Evolutionary conservation across 2,113 vertebrate genomes (phyloP).

Genomic region (Amblyopsis rosae): DNA sequence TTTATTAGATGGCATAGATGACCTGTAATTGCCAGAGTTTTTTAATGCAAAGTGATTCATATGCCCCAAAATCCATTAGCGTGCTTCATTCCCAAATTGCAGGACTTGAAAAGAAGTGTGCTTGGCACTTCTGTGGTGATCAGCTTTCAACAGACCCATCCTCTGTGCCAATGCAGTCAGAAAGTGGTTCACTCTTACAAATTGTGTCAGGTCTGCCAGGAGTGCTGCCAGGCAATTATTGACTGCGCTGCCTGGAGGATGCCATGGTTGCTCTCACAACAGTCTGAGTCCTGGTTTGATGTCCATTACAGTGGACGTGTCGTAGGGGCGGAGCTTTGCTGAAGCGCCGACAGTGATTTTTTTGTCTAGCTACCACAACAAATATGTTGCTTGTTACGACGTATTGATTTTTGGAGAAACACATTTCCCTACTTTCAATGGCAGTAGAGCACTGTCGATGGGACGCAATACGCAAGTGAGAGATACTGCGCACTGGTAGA

Average conservation of each 20-base stretch:
- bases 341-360: constrained; percentile 24
- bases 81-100: constrained; percentile 31
- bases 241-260: constrained; percentile 40
- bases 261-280: constrained; percentile 50
- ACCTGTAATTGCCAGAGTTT: constrained; percentile 34
- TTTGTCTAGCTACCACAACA: constrained; percentile 29
- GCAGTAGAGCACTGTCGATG: constrained; percentile 7
- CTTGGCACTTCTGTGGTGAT: constrained; percentile 23
- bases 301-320: constrained; percentile 47
- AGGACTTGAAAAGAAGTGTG: constrained; percentile 11
- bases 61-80: constrained; percentile 40
- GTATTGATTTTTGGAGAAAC: constrained; percentile 38
- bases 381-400: constrained; percentile 24
- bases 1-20: constrained; percentile 35
- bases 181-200: constrained; percentile 44
- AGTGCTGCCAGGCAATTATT: constrained; percentile 52
- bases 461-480: constrained; percentile 17
- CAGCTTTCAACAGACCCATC: constrained; percentile 36
- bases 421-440: constrained; percentile 30
- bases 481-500: constrained; percentile 1
- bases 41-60: constrained; percentile 38
- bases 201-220: constrained; percentile 53
- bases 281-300: constrained; percentile 43
- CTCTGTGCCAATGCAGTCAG: constrained; percentile 25
- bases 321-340: constrained; percentile 10